A percentile compares a stretch with the other conserved stretches of the same genome.
phyloP scores from a whole-genome alignment of 2,888 invertebrate species.

The Exocentrus adspersus region DNA sequence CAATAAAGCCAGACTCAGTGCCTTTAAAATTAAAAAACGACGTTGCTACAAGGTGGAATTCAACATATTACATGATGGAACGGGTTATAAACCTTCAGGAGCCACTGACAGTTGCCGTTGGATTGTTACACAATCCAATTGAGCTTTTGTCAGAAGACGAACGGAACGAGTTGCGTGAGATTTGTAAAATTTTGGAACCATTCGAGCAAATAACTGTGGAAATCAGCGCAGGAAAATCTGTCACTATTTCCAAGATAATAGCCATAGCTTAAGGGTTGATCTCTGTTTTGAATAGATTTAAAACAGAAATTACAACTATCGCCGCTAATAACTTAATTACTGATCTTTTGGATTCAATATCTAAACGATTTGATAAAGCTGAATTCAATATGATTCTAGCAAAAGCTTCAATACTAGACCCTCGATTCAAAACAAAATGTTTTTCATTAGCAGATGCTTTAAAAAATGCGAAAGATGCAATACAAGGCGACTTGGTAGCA shows the following conservation, averaged over 20 bases:
- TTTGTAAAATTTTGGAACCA: conserved; percentile 16
- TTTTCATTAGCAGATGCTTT: conserved; percentile 11
- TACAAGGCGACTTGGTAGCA: conserved; percentile 21
- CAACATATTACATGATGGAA: conserved; percentile 31
- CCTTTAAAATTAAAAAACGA: conserved; percentile 33
- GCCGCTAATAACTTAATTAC: not conserved
- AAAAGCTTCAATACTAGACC: conserved; percentile 27
- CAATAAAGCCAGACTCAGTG: conserved; percentile 21
- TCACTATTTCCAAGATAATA: conserved; percentile 28
- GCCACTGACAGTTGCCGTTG: not conserved
- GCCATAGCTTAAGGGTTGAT: conserved; percentile 12
- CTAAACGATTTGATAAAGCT: conserved; percentile 20
- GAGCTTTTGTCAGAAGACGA: not conserved
- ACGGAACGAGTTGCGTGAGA: conserved; percentile 12
- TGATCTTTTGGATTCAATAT: not conserved
- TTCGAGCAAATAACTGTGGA: conserved; percentile 16
- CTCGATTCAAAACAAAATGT: conserved; percentile 28
- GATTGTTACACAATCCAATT: conserved; percentile 7
- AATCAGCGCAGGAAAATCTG: conserved; percentile 15
- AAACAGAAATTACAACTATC: not conserved
- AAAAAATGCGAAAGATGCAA: conserved; percentile 19
- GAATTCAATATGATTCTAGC: conserved; percentile 23
- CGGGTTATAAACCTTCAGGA: conserved; percentile 17
- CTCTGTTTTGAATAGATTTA: conserved; percentile 17
- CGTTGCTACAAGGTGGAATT: conserved; percentile 32